Percentiles rank a stretch among this genome's conserved stretches.
Conservation (phyloP, 2,888 invertebrate genomes). For the Silvanus unidentatus region DNA sequence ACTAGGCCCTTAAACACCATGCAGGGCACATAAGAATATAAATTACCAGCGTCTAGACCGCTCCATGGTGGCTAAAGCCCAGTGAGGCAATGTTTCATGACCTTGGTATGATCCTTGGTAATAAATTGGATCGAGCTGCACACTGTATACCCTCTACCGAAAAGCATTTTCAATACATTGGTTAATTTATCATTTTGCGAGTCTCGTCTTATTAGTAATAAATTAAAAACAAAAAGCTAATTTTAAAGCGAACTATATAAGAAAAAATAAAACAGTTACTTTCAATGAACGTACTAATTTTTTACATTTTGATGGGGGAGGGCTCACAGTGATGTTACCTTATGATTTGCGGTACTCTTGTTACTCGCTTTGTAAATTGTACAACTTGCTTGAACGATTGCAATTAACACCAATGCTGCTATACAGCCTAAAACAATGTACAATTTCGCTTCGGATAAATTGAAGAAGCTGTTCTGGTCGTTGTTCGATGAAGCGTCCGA, state of each 20-base stretch:
- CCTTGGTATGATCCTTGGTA: conserved; percentile 32
- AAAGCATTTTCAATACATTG: conserved; percentile 9
- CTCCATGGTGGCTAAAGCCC: conserved; percentile 36
- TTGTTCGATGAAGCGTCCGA: conserved; percentile 44
- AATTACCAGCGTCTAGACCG: conserved; percentile 34
- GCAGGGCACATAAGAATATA: background rate
- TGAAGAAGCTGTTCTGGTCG: conserved; percentile 50
- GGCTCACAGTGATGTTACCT: conserved; percentile 56
- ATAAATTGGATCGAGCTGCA: conserved; percentile 41
- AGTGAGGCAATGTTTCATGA: conserved; percentile 34
- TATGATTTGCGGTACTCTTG: conserved; percentile 55
- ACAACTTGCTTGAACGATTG: conserved; percentile 76
- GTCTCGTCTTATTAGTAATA: background rate
- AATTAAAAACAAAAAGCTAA: background rate
- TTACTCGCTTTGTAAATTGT: conserved; percentile 68
- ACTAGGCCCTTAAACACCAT: conserved; percentile 31
- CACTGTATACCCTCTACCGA: conserved; percentile 43
- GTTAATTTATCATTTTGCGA: background rate
- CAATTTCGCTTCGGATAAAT: conserved; percentile 65
- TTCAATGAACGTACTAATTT: no score
- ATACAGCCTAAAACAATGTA: conserved; percentile 81
- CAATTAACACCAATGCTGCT: conserved; percentile 70
- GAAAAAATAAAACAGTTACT: background rate
- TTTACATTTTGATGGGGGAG: conserved; percentile 19
- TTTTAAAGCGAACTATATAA: background rate